Evolutionary conservation across 2,888 invertebrate species (phyloP), one percentile per base, ranked within the genome.

Genomic region (Junonia oenone): DNA sequence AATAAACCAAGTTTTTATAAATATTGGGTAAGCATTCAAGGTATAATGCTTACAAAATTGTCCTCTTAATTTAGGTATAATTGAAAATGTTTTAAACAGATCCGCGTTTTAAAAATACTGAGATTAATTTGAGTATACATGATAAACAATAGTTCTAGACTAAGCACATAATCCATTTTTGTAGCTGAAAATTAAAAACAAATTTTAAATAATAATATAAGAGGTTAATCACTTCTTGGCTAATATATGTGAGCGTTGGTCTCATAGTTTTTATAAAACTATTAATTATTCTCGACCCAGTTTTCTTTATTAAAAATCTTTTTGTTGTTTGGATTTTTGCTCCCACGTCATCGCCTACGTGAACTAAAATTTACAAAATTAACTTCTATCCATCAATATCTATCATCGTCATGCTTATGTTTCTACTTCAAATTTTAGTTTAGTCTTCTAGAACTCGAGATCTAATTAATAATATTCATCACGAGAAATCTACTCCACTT

Each of bases 321-420:
- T 51, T 55, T 26, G 43, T 45, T 40, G 51, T 51, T 37, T 51
- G 27, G 29, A 38, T 37, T 8, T 45, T 9, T 17, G 47, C 51
- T 22, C 51, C 47, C 13, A 51, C 51, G 8, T 40, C 13, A 47
- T 48, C 58, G 45, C 55, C 55, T 48, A 55, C 58, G 43, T 43
- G 9, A 47, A 31, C 3, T 6, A 49, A 46, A 37, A 51, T 11
- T 45, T 40, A 1, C 2, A 13, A 43, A 43, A 43, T 13, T 13
- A 43, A n/a, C 26, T 13, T 43, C 26, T 26, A 43, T 43, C 13
- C 43, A 26, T 43, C 43, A 43, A 11, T 8, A 43, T 43, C n/a
- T 26, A 43, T 43, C 8, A 43, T 13, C 22, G 43, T 38, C 38
- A 38, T 13, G 13, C 26, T 43, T 43, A 6, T 22, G n/a, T 43